Evolutionary conservation across 2,797 vertebrate species (phyloP).

Genomic region (Leucoraja ocellata): DNA sequence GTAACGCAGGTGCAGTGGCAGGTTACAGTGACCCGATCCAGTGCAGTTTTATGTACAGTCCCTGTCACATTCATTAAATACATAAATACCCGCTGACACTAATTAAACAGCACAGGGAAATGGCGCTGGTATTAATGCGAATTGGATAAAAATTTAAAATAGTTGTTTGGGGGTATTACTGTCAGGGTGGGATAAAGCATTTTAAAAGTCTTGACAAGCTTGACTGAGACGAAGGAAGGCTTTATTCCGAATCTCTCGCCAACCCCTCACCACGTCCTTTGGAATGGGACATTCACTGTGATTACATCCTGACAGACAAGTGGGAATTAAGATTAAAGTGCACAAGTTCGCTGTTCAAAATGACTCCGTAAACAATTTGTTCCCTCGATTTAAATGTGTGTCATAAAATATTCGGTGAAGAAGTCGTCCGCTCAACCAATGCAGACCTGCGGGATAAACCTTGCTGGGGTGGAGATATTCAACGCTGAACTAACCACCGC

Average conservation of each 20-base stretch:
- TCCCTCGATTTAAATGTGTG: neutral
- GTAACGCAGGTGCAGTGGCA: neutral
- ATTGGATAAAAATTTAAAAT: neutral
- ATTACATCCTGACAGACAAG: neutral
- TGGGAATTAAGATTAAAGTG: neutral
- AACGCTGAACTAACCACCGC: neutral
- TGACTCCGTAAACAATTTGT: neutral
- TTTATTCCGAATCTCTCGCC: neutral
- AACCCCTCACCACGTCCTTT: neutral
- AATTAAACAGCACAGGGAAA: neutral
- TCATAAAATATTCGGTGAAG: neutral
- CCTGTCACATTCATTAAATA: neutral
- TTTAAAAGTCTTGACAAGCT: neutral
- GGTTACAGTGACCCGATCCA: neutral
- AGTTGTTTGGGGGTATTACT: neutral
- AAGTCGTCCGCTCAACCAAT: neutral
- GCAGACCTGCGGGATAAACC: neutral
- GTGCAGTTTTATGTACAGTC: neutral
- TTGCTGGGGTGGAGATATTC: neutral
- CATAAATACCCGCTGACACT: neutral
- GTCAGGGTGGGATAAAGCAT: neutral
- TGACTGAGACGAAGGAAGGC: neutral
- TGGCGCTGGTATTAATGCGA: neutral
- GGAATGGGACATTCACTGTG: neutral
- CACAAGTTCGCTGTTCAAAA: neutral